Evolutionary conservation across 1,140 invertebrate genomes (phyloP), one percentile per base, ranked within the genome.

Genomic region (Ips nitidus): DNA sequence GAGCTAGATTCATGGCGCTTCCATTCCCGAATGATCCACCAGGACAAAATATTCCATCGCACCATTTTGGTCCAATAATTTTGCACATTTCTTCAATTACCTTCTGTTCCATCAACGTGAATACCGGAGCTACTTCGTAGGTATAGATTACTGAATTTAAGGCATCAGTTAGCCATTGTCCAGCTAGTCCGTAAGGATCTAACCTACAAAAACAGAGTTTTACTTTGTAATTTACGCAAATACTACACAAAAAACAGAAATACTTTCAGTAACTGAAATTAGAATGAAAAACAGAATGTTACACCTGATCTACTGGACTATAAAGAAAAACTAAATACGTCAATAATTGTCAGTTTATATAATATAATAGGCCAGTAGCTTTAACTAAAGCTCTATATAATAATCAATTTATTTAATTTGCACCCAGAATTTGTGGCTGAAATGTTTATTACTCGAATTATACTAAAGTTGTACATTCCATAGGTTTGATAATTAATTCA

Each of bases 21-120:
- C 89, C 82, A 77, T 91, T 91, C n/a, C 87, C 86, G 43, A 90
- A 84, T n/a, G 88, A 87, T n/a, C 89, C 90, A 52, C 90, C 89
- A 45, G 90, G 90, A 65, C 87, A 86, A 78, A 91, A 89, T 36
- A 90, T 84, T 0, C 86, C 89, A 73, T 90, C 90, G 1, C 86
- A 85, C 41, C 77, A 77, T 39, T 74, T 61, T 2, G 77, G 75
- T 40, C 80, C 80, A 55, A 82, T 81, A 70, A 85, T 79, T 22
- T 78, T 77, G 40, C 84, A 80, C 83, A 91, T 87, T 69, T 82
- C 80, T 50, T 74, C 69, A 41, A 86, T 77, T 1, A 86, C 72
- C 8, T 72, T 66, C 45, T 78, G 75, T 70, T 86, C 85, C 80
- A 86, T 82, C 1, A 86, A 73, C 2, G 84, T 85, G 74, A 86